Evolutionary conservation across 2,113 vertebrate species (phyloP), one percentile per base, ranked within the genome.

Genomic region (Platanista minor): DNA sequence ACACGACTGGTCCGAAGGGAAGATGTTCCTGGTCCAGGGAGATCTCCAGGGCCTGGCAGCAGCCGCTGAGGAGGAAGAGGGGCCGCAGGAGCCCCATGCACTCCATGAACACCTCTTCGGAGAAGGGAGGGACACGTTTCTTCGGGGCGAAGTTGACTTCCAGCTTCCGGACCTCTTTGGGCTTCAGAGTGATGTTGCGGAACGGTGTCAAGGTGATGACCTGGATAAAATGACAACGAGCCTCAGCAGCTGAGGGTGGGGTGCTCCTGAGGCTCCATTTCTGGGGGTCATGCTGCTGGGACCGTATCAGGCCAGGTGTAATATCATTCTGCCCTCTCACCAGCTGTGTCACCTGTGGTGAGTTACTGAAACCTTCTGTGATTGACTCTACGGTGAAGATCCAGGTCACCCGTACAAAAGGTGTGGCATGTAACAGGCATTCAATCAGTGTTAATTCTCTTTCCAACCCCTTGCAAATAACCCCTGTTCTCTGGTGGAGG

Each of bases 11-110:
- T 49, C 99, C 99, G 23, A 99, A 99, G n/a, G 98, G 97, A 43
- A 99, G 62, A 23, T 98, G 98, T 3, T 99, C 98, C 96, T 98
- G 99, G 97, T 99, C 99, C 96, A 99, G 95, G 77, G 95, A 98
- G 72, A 99, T 98, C 41, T 98, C 98, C 71, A 99, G 97, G 80
- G 98, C 99, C 97, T 99, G 99, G 97, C 99, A 99, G 98, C 98
- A 98, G 88, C 99, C 99, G 0, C 41, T 98, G 57, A 99, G 95
- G 36, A 98, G 98, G 97, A 99, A 98, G 91, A 99, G 98, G 69
- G 99, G 98, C 74, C 94, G 98, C 71, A 98, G 85, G 39, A 98
- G 87, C 15, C 99, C 99, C 1, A 91, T 18, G 92, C 98, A 98
- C 92, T 99, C 98, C 3, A 99, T 93, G 96, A 98, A 98, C 88